Conservation (phyloP, 2,113 vertebrate genomes). For the Crotalus viridis region DNA sequence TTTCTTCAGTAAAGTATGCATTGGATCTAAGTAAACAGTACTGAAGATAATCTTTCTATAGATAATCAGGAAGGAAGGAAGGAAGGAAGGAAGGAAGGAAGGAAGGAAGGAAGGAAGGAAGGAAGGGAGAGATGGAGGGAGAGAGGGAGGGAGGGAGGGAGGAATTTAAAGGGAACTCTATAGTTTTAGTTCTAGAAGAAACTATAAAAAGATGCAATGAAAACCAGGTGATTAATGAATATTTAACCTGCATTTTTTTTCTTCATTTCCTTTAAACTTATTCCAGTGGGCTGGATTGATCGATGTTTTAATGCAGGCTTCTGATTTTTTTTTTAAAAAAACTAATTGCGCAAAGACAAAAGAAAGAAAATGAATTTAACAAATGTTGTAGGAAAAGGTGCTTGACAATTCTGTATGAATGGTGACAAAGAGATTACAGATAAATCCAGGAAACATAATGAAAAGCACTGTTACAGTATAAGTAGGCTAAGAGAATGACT, state of each 20-base stretch:
- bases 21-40: not conserved
- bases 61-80: not conserved
- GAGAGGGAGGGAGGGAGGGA: not conserved
- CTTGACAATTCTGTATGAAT: not conserved
- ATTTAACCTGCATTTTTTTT: not conserved
- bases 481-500: not conserved
- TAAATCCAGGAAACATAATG: not conserved
- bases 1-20: not conserved
- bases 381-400: not conserved
- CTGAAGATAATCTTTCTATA: not conserved
- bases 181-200: not conserved
- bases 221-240: not conserved
- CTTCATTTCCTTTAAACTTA: not conserved
- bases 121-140: too few species aligned
- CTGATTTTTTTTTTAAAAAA: not conserved
- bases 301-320: not conserved
- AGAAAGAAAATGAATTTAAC: not conserved
- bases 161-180: not conserved
- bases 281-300: not conserved
- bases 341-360: not conserved
- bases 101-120: not conserved
- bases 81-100: too few species aligned
- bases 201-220: not conserved
- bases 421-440: not conserved
- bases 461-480: not conserved